Percentiles rank a stretch among this genome's conserved stretches.
Evolutionary conservation across 1,140 invertebrate species (phyloP).

Genomic region (Orchestia grillus): DNA sequence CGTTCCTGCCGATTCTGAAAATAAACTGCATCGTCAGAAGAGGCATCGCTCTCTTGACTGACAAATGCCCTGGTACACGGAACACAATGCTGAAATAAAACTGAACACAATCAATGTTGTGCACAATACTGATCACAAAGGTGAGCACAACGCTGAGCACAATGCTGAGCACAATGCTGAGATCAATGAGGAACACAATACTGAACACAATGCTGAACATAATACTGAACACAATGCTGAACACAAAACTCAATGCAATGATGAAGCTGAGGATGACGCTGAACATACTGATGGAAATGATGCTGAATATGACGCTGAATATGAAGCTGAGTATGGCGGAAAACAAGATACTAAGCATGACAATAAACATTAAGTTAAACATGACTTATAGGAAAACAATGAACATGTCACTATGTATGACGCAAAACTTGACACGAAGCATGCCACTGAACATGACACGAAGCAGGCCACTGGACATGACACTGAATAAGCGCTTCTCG

Average conservation of each 20-base stretch:
- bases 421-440: neutral
- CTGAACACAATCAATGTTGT: too few relatives aligned
- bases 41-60: too few relatives aligned
- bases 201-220: neutral
- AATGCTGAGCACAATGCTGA: neutral
- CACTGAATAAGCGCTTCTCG: too few relatives aligned
- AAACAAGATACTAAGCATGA: neutral
- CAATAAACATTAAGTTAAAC: neutral
- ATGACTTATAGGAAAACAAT: neutral
- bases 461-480: neutral
- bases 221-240: neutral
- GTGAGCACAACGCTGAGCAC: neutral
- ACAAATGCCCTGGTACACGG: too few relatives aligned
- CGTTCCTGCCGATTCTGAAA: too few relatives aligned
- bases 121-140: too few relatives aligned
- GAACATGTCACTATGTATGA: neutral
- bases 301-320: neutral
- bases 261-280: neutral
- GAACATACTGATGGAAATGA: neutral
- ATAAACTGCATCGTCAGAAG: too few relatives aligned
- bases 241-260: neutral
- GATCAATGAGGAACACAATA: neutral
- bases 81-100: too few relatives aligned
- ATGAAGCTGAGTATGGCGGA: neutral
- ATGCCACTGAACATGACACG: neutral